Base-by-base conservation (phyloP, 2,797 vertebrate genomes). In the Sebastes aleutianus region DNA sequence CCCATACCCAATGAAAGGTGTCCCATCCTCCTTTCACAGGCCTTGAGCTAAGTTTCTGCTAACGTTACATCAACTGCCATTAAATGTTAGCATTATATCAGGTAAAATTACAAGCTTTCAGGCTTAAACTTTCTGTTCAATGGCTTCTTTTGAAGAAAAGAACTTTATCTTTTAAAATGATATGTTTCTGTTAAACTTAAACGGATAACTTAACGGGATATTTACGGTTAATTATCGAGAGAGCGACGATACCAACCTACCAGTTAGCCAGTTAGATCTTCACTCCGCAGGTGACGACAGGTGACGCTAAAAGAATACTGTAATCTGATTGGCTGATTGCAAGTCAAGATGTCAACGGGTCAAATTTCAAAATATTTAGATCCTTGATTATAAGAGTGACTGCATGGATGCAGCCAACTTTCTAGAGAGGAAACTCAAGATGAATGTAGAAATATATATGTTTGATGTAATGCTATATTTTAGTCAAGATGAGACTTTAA, bases 281-380 rank as follows among this genome's bases (percentile, higher is more conserved):
- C 6, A 1, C 32, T 54, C 13, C 0, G 10, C 67, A 69, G 63
- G 64, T 64, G 20, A 29, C 57, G 64, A 3, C 57, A 65, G 59
- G 26, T 85, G 80, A 86, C 34, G 80, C 4, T 3, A 1, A 6
- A 22, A 20, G 7, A 56, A 26, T 53, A 1, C 50, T 76, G 64
- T 4, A 11, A 63, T 70, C 24, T 86, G 76, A 91, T 87, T 92
- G 87, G 87, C 57, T 85, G 43, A 68, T 65, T 57, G 9, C 5
- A 29, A 56, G 22, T 31, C n/a, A 20, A 14, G n/a, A 1, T 26
- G 1, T 12, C 6, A n/a, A 54, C 1, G 1, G 1, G 8, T 39
- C 22, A 61, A 74, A 64, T 12, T 7, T 22, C 5, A 3, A 70
- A 26, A 47, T 39, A 39, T 39, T 14, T 39, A 39, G 11, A 13